Evolutionary conservation across 35 echinoderm and acorn worm species (phyloP).

Genomic region (Nesometra sesokonis): DNA sequence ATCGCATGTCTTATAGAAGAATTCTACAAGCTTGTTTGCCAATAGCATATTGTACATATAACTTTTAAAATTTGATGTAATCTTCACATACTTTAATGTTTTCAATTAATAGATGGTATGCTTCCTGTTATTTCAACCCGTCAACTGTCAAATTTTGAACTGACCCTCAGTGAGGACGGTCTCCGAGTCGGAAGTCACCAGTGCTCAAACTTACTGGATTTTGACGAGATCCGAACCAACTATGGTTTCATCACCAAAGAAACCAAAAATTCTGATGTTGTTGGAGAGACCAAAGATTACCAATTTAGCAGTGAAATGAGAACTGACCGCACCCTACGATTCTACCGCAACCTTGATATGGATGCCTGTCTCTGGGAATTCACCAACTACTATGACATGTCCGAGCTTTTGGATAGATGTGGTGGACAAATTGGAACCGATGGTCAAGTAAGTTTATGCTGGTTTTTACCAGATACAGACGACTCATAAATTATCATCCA

Average conservation of each 20-base stretch:
- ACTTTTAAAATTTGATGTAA: too few relatives aligned
- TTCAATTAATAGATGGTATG: slow-evolving; percentile 69
- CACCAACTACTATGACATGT: slow-evolving; percentile 94
- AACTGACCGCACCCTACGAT: slow-evolving; percentile 59
- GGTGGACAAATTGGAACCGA: slow-evolving; percentile 89
- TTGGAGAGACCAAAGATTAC: slow-evolving; percentile 76
- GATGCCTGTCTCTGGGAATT: slow-evolving; percentile 98
- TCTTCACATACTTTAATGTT: too few relatives aligned
- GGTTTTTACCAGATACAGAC: background rate
- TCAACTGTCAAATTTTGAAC: slow-evolving; percentile 92
- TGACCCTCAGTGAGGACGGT: slow-evolving; percentile 96
- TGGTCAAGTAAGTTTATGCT: slow-evolving; percentile 69
- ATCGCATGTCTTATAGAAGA: too few relatives aligned
- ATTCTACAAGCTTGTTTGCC: too few relatives aligned
- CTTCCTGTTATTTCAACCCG: slow-evolving; percentile 93
- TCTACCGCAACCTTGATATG: slow-evolving; percentile 93
- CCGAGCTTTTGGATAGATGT: slow-evolving; percentile 77
- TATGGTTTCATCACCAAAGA: slow-evolving; percentile 93
- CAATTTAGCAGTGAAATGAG: slow-evolving; percentile 68
- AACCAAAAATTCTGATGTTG: slow-evolving; percentile 90
- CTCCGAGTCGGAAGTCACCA: slow-evolving; percentile 81
- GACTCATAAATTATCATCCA: too few relatives aligned
- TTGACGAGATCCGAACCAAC: slow-evolving; percentile 64
- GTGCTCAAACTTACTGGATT: slow-evolving; percentile 97
- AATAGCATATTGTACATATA: too few relatives aligned